These are phyloP conservation scores for Scaptomyza cyrtandrae DNA, from an alignment of 2,888 invertebrate species.

Conservation along the genomic window DNA sequence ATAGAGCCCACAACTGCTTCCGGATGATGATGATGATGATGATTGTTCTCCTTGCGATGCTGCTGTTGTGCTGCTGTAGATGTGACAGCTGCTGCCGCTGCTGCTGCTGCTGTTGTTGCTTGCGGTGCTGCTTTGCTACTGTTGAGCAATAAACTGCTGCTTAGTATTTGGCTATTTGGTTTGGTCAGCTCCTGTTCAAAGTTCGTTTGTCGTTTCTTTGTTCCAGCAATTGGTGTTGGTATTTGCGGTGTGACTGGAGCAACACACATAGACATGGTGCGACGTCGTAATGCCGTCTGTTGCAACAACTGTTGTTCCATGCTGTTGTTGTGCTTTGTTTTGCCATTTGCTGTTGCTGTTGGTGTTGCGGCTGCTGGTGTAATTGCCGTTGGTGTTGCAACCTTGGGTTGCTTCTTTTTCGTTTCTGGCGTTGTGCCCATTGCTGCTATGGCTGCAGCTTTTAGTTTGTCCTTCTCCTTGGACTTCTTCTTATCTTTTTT, in stretches of 20 bases:
- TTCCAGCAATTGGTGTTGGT: slow-evolving; percentile 23
- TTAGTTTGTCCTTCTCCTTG: slow-evolving; percentile 66
- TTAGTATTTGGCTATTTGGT: slow-evolving; percentile 69
- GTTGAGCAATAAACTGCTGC: slow-evolving; percentile 68
- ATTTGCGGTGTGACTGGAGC: slow-evolving; percentile 35
- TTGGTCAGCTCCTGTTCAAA: slow-evolving; percentile 83
- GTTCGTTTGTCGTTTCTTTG: slow-evolving; percentile 85
- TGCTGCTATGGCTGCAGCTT: slow-evolving; percentile 25
- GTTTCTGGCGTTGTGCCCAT: slow-evolving; percentile 16
- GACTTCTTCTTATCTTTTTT: slow-evolving; percentile 72
- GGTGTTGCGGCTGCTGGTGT: slow-evolving; percentile 23
- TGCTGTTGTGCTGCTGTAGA: slow-evolving; percentile 43
- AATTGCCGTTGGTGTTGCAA: slow-evolving; percentile 16
- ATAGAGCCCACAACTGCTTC: slow-evolving; percentile 30
- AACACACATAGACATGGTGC: slow-evolving; percentile 71
- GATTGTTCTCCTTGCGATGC: slow-evolving; percentile 71
- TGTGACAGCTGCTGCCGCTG: slow-evolving; percentile 8
- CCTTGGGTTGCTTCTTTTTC: slow-evolving; percentile 50
- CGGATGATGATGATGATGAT: slow-evolving; percentile 40
- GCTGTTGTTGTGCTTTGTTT: slow-evolving; percentile 55
- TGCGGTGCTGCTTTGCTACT: slow-evolving; percentile 47
- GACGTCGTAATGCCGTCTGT: slow-evolving; percentile 60
- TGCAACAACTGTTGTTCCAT: slow-evolving; percentile 39
- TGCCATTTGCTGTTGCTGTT: slow-evolving; percentile 55
- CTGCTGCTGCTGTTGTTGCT: slow-evolving; percentile 5